These are phyloP conservation scores for Pachycephala philippinensis DNA, from an alignment of 2,113 vertebrate species.

Conservation along the genomic window DNA sequence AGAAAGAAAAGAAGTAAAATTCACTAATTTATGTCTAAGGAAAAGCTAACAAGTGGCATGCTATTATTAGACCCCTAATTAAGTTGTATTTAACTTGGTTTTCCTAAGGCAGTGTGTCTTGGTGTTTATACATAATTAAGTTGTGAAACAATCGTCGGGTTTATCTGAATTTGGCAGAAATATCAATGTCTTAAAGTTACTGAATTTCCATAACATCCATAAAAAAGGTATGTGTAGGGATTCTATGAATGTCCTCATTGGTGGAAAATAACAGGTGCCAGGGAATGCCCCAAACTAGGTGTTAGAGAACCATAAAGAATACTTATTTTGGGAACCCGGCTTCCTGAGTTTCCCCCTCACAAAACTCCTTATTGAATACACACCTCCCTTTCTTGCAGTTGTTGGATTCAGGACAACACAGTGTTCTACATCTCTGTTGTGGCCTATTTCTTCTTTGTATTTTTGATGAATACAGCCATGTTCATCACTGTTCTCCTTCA, in stretches of 20 bases:
- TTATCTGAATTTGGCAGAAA: background rate
- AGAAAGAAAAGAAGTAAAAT: background rate
- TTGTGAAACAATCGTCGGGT: background rate
- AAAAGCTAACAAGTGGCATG: background rate
- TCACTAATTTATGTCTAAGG: background rate
- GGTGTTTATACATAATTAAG: background rate
- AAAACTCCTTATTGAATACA: background rate
- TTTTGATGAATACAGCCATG: conserved; percentile 79
- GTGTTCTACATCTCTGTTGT: conserved; percentile 81
- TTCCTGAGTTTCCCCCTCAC: background rate
- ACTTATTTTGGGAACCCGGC: background rate
- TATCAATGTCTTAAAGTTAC: background rate
- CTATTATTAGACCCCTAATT: background rate
- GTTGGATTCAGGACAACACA: conserved; percentile 79
- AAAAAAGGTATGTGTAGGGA: background rate
- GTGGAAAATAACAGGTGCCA: accelerated
- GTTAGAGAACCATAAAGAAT: accelerated
- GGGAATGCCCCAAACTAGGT: background rate
- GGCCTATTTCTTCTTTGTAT: conserved; percentile 76
- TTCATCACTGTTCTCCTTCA: conserved; percentile 84
- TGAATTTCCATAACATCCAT: background rate
- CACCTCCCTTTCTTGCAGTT: conserved; percentile 70
- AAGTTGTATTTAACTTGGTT: background rate
- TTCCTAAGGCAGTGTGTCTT: background rate
- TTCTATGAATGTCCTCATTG: background rate